A percentile compares a stretch with the other conserved stretches of the same genome.
Conservation (phyloP, 2,888 invertebrate genomes). For the Melanophora roralis region DNA sequence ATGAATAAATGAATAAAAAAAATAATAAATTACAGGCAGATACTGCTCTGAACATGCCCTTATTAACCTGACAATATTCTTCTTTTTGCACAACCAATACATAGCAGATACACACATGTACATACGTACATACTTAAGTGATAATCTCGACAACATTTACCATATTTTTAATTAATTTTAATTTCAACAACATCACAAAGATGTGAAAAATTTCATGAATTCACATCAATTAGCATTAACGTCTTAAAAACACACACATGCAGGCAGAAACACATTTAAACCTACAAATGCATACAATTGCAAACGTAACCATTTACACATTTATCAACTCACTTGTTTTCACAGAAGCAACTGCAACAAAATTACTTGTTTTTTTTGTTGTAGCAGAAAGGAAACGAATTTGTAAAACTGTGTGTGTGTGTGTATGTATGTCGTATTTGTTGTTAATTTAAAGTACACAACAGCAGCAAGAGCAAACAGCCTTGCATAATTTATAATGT, state of each 20-base stretch:
- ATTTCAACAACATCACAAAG: slow-evolving; percentile 60
- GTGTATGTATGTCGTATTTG: neutral
- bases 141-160: slow-evolving; percentile 58
- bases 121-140: slow-evolving; percentile 6
- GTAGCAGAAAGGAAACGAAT: slow-evolving; percentile 30
- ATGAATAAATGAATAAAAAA: neutral
- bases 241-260: slow-evolving; percentile 37
- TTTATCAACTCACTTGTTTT: no score
- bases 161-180: slow-evolving; percentile 64
- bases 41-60: neutral
- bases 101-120: neutral
- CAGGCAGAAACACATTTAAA: neutral
- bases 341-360: no score
- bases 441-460: neutral
- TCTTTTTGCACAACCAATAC: neutral
- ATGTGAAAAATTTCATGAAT: slow-evolving; percentile 64
- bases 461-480: slow-evolving; percentile 27
- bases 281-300: no score
- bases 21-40: neutral
- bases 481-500: slow-evolving; percentile 43
- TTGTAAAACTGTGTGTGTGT: slow-evolving; percentile 1
- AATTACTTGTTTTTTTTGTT: neutral
- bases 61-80: neutral
- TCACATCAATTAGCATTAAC: slow-evolving; percentile 63
- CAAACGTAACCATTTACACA: no score